phyloP scores from a whole-genome alignment of 2,113 vertebrate species.

The Petrocephalus microphthalmus region DNA sequence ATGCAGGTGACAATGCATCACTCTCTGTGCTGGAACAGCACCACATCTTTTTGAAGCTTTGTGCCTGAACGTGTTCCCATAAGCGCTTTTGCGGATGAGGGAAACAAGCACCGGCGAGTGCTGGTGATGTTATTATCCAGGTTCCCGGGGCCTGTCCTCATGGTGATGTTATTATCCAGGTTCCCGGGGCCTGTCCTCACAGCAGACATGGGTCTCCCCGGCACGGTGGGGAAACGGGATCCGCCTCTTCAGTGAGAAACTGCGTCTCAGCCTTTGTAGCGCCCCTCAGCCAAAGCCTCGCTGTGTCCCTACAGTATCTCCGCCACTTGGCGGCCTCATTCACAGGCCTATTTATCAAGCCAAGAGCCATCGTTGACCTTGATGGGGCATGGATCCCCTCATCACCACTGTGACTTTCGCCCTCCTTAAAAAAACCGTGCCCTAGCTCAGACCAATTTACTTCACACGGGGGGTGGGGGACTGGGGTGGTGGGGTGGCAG shows the following conservation, averaged over 20 bases:
- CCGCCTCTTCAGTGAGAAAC: neutral
- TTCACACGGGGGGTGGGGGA: neutral
- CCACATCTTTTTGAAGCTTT: neutral
- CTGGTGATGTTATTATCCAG: neutral
- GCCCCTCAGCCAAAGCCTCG: neutral
- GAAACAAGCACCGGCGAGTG: neutral
- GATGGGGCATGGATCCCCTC: neutral
- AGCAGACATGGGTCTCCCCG: neutral
- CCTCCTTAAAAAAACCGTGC: neutral
- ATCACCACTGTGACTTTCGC: neutral
- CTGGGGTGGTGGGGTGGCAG: neutral
- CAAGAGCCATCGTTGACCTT: neutral
- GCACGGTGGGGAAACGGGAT: neutral
- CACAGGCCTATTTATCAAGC: constrained; percentile 10
- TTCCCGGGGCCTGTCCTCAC: neutral
- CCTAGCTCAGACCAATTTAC: too few species aligned
- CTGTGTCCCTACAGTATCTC: constrained; percentile 41
- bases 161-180: neutral
- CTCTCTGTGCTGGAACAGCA: neutral
- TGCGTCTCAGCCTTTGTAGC: too few species aligned
- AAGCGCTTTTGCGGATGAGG: neutral
- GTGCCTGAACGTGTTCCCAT: too few species aligned
- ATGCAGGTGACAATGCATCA: neutral
- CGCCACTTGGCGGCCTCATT: constrained; percentile 32
- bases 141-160: too few species aligned